phyloP scores from a whole-genome alignment of 2,888 invertebrate species.

The Drosophila testacea region DNA sequence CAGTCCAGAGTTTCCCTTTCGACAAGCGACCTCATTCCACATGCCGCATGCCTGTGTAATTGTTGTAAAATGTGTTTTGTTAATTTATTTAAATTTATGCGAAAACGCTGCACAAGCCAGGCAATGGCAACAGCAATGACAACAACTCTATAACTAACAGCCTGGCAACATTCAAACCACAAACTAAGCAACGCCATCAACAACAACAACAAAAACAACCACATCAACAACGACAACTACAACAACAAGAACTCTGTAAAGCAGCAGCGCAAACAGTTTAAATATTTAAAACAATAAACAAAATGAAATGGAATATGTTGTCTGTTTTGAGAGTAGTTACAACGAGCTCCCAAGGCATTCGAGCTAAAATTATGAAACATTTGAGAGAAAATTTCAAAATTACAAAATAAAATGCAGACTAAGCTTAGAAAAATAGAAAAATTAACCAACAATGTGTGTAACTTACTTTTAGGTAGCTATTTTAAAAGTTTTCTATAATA shows the following conservation, averaged over 20 bases:
- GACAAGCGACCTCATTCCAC: conserved; percentile 7
- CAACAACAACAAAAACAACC: too few relatives aligned
- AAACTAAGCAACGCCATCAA: conserved; percentile 47
- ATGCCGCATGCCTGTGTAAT: conserved; percentile 56
- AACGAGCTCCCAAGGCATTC: conserved; percentile 26
- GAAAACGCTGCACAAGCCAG: conserved; percentile 47
- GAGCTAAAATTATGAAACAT: conserved; percentile 37
- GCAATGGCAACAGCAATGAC: conserved; percentile 19
- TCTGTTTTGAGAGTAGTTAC: conserved; percentile 5
- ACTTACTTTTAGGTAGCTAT: background rate
- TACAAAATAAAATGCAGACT: conserved; percentile 8
- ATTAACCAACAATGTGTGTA: background rate
- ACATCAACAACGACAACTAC: conserved; percentile 19
- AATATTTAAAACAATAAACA: conserved; percentile 68
- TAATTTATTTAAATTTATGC: conserved; percentile 81
- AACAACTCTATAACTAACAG: conserved; percentile 47
- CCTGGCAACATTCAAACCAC: conserved; percentile 44
- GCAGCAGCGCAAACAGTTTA: conserved; percentile 54
- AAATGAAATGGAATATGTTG: conserved; percentile 65
- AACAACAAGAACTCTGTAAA: conserved; percentile 22
- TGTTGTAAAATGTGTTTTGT: conserved; percentile 73
- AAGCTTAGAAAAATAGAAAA: background rate
- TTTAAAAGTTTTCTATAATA: background rate
- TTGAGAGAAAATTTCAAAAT: conserved; percentile 25
- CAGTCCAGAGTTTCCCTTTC: background rate